These are phyloP conservation scores for Platanista minor DNA, from an alignment of 2,113 vertebrate species.

Conservation along the genomic window DNA sequence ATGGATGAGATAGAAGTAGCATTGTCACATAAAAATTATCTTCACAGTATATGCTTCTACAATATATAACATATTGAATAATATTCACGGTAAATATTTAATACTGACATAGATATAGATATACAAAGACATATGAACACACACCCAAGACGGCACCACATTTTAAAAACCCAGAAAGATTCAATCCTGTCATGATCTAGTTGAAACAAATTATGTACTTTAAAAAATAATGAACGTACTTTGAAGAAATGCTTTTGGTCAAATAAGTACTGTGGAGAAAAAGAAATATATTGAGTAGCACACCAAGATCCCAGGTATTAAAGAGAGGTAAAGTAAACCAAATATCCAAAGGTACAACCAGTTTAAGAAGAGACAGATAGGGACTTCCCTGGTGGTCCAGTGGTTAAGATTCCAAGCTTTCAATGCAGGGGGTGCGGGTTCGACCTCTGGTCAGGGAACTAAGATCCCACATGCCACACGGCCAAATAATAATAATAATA, in stretches of 20 bases:
- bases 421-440: no score
- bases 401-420: no score
- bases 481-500: no score
- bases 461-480: no score
- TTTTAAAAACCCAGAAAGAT: neutral
- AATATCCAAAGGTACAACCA: neutral
- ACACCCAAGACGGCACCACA: neutral
- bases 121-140: neutral
- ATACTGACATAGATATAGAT: neutral
- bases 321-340: neutral
- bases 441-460: no score
- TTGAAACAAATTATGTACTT: neutral
- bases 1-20: neutral
- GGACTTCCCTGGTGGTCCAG: no score
- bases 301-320: neutral
- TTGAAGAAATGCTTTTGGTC: neutral
- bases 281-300: neutral
- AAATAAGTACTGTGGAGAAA: neutral
- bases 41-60: neutral
- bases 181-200: neutral
- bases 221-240: neutral
- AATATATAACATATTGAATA: neutral
- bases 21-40: neutral
- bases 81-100: neutral
- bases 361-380: neutral